phyloP scores from a whole-genome alignment of 2,888 invertebrate genomes.

The Rhyacophila evoluta region DNA sequence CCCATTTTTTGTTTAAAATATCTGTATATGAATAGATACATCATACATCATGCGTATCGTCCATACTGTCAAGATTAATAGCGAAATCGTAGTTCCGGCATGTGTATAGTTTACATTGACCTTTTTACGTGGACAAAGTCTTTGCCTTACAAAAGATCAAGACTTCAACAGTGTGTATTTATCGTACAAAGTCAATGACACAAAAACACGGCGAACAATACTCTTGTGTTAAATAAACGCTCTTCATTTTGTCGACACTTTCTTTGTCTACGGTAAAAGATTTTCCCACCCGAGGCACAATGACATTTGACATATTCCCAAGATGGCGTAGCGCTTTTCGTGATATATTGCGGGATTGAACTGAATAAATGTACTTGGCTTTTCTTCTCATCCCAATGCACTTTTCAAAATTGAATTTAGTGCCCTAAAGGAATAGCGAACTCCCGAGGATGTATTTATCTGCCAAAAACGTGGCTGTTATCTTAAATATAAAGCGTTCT shows the following conservation, averaged over 20 bases:
- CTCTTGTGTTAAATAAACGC: neutral
- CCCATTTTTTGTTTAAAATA: too few relatives aligned
- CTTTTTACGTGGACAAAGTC: too few relatives aligned
- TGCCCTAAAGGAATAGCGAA: slow-evolving; percentile 6
- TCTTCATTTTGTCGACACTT: slow-evolving; percentile 3
- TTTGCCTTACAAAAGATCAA: too few relatives aligned
- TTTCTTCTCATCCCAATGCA: neutral
- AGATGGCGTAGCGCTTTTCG: slow-evolving; percentile 18
- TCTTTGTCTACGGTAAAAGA: neutral
- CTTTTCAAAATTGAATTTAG: slow-evolving; percentile 6
- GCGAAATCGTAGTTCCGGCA: too few relatives aligned
- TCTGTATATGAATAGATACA: too few relatives aligned
- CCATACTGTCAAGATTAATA: too few relatives aligned
- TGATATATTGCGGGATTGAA: slow-evolving; percentile 15
- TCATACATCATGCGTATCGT: too few relatives aligned
- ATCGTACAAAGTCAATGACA: neutral
- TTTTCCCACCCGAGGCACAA: neutral
- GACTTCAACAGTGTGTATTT: neutral
- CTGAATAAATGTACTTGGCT: slow-evolving; percentile 18
- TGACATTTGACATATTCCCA: slow-evolving; percentile 19
- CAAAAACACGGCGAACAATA: neutral
- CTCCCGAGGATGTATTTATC: neutral
- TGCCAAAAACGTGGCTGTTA: neutral
- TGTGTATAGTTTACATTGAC: too few relatives aligned
- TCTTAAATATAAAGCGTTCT: neutral